A percentile compares a stretch with the other conserved stretches of the same genome.
These are phyloP conservation scores for Thera obeliscata DNA, from an alignment of 2,888 invertebrate species.

Conservation along the genomic window DNA sequence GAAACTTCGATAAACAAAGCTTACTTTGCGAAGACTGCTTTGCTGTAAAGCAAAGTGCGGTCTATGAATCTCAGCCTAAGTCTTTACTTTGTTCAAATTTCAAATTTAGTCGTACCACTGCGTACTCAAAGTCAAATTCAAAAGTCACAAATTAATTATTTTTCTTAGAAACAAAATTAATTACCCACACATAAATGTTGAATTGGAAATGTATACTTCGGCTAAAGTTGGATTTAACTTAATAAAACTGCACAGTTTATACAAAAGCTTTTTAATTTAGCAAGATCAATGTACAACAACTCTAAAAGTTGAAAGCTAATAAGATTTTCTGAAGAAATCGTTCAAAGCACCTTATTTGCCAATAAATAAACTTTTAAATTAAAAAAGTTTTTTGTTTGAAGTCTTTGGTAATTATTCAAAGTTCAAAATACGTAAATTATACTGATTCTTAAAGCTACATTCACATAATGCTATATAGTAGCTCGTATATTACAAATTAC, in stretches of 20 bases:
- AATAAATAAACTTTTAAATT: constrained; percentile 4
- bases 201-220: no score
- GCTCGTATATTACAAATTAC: not conserved
- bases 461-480: not conserved
- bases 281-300: constrained; percentile 1
- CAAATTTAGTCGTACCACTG: no score
- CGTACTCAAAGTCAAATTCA: no score
- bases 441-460: not conserved
- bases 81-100: no score
- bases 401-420: constrained; percentile 5
- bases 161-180: no score
- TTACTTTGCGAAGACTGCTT: no score
- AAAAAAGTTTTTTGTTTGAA: not conserved
- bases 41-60: no score
- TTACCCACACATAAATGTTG: no score
- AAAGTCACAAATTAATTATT: no score
- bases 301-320: not conserved
- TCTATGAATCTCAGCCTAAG: no score
- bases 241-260: not conserved
- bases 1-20: no score
- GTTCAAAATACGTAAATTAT: not conserved
- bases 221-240: not conserved
- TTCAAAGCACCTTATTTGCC: not conserved
- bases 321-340: no score
- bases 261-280: constrained; percentile 5